These are phyloP conservation scores for Agonum fuliginosum DNA, from an alignment of 2,888 invertebrate species.

Conservation along the genomic window DNA sequence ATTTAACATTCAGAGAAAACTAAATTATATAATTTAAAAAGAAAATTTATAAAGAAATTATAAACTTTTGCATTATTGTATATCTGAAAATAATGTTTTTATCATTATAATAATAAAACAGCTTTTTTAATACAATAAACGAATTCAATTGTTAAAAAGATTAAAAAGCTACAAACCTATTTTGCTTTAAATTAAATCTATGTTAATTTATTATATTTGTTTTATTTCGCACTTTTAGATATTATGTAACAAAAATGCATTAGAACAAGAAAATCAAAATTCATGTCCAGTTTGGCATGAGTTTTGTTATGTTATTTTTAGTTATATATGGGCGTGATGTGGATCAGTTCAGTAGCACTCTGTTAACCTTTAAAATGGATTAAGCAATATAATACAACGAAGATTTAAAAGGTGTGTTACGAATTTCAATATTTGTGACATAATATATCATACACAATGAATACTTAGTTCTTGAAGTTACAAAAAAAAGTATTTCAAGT, in stretches of 20 bases:
- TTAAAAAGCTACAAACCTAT: too few species aligned
- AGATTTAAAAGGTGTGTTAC: constrained; percentile 47
- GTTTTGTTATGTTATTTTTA: constrained; percentile 30
- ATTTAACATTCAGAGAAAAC: too few species aligned
- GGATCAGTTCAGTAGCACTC: neutral
- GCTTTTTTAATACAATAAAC: too few species aligned
- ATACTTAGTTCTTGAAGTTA: neutral
- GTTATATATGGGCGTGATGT: constrained; percentile 28
- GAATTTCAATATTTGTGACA: constrained; percentile 46
- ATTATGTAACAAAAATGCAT: constrained; percentile 6
- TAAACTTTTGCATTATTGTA: neutral
- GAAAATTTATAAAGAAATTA: too few species aligned
- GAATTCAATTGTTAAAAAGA: too few species aligned
- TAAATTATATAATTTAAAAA: too few species aligned
- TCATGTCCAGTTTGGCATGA: constrained; percentile 10
- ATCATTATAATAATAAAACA: neutral
- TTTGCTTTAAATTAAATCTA: too few species aligned
- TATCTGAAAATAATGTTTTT: neutral
- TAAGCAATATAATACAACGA: constrained; percentile 41
- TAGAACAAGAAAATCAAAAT: constrained; percentile 18
- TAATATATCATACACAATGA: constrained; percentile 22
- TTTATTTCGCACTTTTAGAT: too few species aligned
- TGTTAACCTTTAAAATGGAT: constrained; percentile 42
- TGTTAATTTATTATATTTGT: too few species aligned
- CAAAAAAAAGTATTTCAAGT: neutral